Evolutionary conservation across 30 jellyfish, hydroid and myxozoan species (phyloP).

Genomic region (Haliclystus octoradiatus): DNA sequence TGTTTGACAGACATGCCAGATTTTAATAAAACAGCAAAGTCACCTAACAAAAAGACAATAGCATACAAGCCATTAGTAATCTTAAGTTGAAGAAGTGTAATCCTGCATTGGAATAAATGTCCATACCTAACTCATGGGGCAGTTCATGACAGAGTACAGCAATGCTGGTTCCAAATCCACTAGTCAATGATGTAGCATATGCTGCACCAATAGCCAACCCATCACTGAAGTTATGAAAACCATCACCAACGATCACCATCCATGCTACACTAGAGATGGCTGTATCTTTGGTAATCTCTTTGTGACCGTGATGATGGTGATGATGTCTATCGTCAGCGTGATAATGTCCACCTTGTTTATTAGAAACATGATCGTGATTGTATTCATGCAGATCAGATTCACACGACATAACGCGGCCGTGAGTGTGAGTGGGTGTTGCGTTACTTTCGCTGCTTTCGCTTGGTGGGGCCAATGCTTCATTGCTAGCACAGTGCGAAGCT

Average conservation of each 20-base stretch:
- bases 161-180: conserved; percentile 82
- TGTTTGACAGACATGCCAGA: conserved; percentile 86
- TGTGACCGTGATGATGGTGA: conserved; percentile 30
- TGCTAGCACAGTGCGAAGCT: not conserved
- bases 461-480: too few relatives aligned
- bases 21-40: conserved; percentile 76
- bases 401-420: not conserved
- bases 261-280: conserved; percentile 77
- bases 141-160: conserved; percentile 95
- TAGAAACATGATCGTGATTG: not conserved
- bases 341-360: conserved; percentile 2
- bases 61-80: not conserved
- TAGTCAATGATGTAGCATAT: conserved; percentile 83
- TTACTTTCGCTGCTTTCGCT: too few relatives aligned
- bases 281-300: conserved; percentile 42
- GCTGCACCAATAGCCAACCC: conserved; percentile 98
- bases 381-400: conserved; percentile 7
- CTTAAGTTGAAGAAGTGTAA: not conserved
- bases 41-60: conserved; percentile 34
- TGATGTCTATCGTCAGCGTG: conserved; percentile 38
- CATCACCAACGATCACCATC: conserved; percentile 97
- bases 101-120: not conserved
- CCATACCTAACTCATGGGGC: conserved; percentile 91
- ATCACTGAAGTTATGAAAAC: conserved; percentile 92
- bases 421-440: too few relatives aligned